phyloP scores from a whole-genome alignment of 2,113 vertebrate genomes.

The Petrocephalus microphthalmus region DNA sequence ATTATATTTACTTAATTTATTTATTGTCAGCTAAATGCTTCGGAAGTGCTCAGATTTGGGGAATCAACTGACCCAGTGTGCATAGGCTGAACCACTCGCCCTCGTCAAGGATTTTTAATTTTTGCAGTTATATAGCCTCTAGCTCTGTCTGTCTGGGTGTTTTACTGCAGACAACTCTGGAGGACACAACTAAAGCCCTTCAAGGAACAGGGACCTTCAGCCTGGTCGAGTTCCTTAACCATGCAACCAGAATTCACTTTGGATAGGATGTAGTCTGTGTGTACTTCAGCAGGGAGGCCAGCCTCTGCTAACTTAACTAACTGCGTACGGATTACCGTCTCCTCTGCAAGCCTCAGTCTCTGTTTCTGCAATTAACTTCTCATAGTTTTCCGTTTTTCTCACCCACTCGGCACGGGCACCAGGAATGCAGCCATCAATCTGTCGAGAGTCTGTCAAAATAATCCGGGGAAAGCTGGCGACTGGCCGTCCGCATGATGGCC shows the following conservation, averaged over 20 bases:
- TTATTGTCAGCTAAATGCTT: neutral
- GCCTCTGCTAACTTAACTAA: neutral
- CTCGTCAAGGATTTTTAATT: neutral
- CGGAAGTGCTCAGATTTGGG: neutral
- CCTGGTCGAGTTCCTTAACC: neutral
- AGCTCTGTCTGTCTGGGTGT: neutral
- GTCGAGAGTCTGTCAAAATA: neutral
- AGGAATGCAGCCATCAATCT: neutral
- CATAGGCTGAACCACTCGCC: neutral
- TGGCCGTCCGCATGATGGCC: neutral
- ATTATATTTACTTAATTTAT: neutral
- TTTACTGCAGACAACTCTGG: neutral
- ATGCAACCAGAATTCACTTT: neutral
- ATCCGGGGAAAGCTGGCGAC: neutral
- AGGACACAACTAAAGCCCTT: no score
- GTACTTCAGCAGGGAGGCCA: neutral
- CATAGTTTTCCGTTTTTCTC: neutral
- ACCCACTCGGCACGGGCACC: neutral
- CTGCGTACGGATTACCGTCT: neutral
- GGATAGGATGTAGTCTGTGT: neutral
- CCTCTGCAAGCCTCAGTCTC: neutral
- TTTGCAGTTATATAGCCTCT: neutral
- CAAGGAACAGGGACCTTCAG: neutral
- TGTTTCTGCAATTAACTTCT: neutral
- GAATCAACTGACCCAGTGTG: neutral